Conservation (phyloP, 2,113 vertebrate genomes). For the Lamprotornis superbus region DNA sequence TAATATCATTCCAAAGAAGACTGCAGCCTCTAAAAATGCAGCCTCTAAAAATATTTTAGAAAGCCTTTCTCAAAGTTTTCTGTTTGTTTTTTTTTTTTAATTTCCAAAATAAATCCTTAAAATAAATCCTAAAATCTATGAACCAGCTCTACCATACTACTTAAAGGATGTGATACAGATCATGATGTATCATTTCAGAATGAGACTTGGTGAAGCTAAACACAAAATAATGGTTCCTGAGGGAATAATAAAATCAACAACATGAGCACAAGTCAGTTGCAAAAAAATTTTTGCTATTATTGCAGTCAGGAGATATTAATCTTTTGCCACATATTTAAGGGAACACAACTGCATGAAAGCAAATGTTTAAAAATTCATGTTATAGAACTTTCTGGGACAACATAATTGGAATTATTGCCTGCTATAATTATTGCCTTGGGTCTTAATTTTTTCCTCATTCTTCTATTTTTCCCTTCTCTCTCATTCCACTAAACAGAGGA, state of each 20-base stretch:
- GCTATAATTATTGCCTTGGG: not conserved
- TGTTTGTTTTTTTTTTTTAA: not conserved
- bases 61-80: not conserved
- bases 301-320: not conserved
- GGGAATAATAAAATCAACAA: constrained; percentile 10
- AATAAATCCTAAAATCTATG: not conserved
- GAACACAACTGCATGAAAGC: not conserved
- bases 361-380: constrained; percentile 53
- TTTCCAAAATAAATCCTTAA: not conserved
- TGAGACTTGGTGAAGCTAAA: not conserved
- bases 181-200: not conserved
- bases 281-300: not conserved
- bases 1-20: not conserved
- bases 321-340: constrained; percentile 4
- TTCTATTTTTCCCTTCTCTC: not conserved
- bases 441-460: not conserved
- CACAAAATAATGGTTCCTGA: not conserved
- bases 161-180: not conserved
- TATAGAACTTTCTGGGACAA: constrained; percentile 19
- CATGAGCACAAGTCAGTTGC: not conserved
- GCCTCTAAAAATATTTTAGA: not conserved
- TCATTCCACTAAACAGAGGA: not conserved
- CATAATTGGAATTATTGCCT: constrained; percentile 45
- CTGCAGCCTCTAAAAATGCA: not conserved
- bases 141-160: not conserved